Percentiles rank a stretch among this genome's conserved stretches.
Conservation (phyloP, 2,888 invertebrate genomes). For the Ennomos quercinarius region DNA sequence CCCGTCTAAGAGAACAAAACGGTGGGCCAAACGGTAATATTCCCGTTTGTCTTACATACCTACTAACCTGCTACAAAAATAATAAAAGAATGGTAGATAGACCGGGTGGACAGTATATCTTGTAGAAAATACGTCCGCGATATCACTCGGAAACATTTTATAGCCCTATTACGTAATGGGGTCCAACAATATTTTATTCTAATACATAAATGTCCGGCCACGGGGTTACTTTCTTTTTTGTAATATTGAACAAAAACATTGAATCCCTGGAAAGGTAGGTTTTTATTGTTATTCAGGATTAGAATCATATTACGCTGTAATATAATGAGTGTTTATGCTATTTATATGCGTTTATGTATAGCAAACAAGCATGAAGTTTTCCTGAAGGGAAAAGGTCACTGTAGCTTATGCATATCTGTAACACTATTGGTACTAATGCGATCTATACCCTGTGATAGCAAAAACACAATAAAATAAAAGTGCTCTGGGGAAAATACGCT, state of each 20-base stretch:
- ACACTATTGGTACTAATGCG: too few species aligned
- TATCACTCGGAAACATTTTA: conserved; percentile 76
- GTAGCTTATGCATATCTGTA: too few species aligned
- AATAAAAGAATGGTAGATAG: conserved; percentile 33
- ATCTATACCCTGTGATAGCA: too few species aligned
- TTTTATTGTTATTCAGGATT: conserved; percentile 6
- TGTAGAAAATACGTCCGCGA: conserved; percentile 59
- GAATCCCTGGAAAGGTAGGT: conserved; percentile 8
- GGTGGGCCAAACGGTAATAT: too few species aligned
- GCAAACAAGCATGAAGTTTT: too few species aligned
- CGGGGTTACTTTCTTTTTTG: conserved; percentile 29
- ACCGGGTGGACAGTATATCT: conserved; percentile 52
- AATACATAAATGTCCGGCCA: conserved; percentile 50
- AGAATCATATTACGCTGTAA: not conserved
- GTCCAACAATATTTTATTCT: conserved; percentile 65
- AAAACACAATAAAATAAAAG: too few species aligned
- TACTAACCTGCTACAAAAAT: conserved; percentile 5
- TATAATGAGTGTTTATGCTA: too few species aligned
- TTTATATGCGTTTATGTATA: too few species aligned
- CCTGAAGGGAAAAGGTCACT: too few species aligned
- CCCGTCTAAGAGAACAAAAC: too few species aligned
- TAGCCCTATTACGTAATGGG: conserved; percentile 70
- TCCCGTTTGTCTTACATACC: too few species aligned
- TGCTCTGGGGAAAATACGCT: too few species aligned
- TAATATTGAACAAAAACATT: conserved; percentile 24